Percentiles rank a stretch among this genome's conserved stretches.
Evolutionary conservation across 2,797 vertebrate species (phyloP).

Genomic region (Salmo trutta): DNA sequence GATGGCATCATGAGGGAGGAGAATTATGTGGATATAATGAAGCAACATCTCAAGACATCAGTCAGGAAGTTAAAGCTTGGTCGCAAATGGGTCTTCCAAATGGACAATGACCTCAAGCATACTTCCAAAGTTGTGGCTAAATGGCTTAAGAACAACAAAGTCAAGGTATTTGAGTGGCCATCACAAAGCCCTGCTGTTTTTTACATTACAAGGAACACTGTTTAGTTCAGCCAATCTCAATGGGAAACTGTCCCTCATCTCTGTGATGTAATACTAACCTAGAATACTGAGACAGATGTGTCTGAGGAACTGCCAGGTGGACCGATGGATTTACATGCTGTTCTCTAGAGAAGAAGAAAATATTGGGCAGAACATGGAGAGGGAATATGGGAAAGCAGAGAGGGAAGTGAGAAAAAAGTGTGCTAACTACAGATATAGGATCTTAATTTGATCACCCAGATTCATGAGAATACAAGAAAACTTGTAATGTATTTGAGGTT

Average conservation of each 20-base stretch:
- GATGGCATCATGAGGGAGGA: too few relatives aligned
- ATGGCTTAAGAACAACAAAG: too few relatives aligned
- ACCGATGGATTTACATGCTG: constrained; percentile 48
- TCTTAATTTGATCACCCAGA: too few relatives aligned
- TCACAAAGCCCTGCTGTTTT: background rate
- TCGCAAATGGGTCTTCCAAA: too few relatives aligned
- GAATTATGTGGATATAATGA: too few relatives aligned
- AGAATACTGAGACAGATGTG: constrained; percentile 11
- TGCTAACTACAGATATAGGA: background rate
- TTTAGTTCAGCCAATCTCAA: background rate
- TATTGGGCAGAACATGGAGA: constrained; percentile 4
- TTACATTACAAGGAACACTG: background rate
- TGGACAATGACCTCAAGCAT: too few relatives aligned
- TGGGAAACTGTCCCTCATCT: background rate
- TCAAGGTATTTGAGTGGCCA: too few relatives aligned
- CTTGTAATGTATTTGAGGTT: too few relatives aligned
- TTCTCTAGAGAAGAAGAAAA: constrained; percentile 12
- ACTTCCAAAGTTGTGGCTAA: too few relatives aligned
- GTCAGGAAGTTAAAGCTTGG: too few relatives aligned
- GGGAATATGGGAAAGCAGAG: background rate
- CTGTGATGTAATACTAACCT: background rate
- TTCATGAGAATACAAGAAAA: too few relatives aligned
- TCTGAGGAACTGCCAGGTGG: constrained; percentile 16
- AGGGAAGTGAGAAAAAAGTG: background rate
- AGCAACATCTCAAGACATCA: too few relatives aligned